These are phyloP conservation scores for Acleris laterana DNA, from an alignment of 2,888 invertebrate genomes.

Conservation along the genomic window DNA sequence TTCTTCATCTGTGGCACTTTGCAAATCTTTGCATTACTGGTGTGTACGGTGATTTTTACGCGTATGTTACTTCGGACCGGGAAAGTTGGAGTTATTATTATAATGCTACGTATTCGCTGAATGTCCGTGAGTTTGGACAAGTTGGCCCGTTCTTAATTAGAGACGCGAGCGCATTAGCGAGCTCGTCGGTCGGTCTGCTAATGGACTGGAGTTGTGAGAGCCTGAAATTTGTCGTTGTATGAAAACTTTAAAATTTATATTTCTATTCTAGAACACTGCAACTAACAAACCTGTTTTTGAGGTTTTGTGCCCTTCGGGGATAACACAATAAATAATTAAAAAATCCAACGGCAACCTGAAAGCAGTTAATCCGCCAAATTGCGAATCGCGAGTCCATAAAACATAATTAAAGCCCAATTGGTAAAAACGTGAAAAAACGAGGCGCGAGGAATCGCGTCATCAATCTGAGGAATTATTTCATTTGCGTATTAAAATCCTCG, in stretches of 20 bases:
- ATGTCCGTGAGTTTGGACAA: conserved; percentile 57
- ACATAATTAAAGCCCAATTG: conserved; percentile 82
- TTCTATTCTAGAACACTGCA: neutral
- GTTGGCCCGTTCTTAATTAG: conserved; percentile 53
- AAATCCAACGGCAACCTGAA: conserved; percentile 42
- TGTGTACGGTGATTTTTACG: conserved; percentile 50
- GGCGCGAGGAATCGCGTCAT: conserved; percentile 63
- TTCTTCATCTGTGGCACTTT: conserved; percentile 43
- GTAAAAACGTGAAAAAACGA: conserved; percentile 62
- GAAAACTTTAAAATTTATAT: neutral
- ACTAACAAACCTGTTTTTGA: neutral
- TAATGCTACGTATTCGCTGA: conserved; percentile 52
- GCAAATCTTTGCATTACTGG: conserved; percentile 37
- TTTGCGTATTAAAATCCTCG: conserved; percentile 83
- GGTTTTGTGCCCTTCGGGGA: conserved; percentile 41
- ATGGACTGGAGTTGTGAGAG: conserved; percentile 18
- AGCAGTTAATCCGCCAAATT: conserved; percentile 79
- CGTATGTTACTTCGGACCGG: conserved; percentile 55
- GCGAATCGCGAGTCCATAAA: conserved; percentile 79
- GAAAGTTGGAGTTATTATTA: conserved; percentile 65
- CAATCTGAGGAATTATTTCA: conserved; percentile 83
- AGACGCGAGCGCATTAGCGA: conserved; percentile 52
- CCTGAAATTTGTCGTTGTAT: conserved; percentile 7
- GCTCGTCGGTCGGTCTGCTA: conserved; percentile 39
- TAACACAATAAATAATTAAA: conserved; percentile 7